phyloP scores from a whole-genome alignment of 2,888 invertebrate species.

The Calameuta filiformis region DNA sequence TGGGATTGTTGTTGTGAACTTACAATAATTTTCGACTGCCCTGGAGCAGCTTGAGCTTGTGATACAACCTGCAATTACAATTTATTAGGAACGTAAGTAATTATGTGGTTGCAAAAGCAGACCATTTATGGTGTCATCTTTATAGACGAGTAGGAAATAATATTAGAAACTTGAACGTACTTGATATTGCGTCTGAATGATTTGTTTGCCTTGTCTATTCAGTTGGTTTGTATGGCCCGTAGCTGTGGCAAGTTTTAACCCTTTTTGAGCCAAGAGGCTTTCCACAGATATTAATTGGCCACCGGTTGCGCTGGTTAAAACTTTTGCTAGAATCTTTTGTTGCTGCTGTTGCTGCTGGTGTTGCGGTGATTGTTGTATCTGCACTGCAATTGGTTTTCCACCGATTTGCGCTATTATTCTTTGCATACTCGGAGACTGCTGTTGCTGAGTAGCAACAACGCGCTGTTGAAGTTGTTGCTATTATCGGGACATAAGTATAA shows the following conservation, averaged over 20 bases:
- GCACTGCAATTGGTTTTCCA: slow-evolving; percentile 65
- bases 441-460: slow-evolving; percentile 59
- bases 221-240: slow-evolving; percentile 53
- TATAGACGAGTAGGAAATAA: too few relatives aligned
- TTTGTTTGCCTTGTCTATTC: slow-evolving; percentile 60
- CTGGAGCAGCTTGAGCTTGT: slow-evolving; percentile 55
- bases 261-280: slow-evolving; percentile 69
- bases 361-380: slow-evolving; percentile 68
- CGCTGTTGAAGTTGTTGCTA: slow-evolving; percentile 55
- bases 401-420: slow-evolving; percentile 64
- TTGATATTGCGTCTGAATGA: slow-evolving; percentile 63
- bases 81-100: not conserved
- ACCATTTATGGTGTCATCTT: too few relatives aligned
- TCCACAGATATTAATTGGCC: slow-evolving; percentile 72
- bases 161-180: slow-evolving; percentile 28
- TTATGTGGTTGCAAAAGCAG: too few relatives aligned
- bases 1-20: slow-evolving; percentile 48
- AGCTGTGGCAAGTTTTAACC: slow-evolving; percentile 57
- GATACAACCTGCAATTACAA: slow-evolving; percentile 53
- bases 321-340: slow-evolving; percentile 75
- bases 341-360: slow-evolving; percentile 64
- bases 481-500: slow-evolving; percentile 25
- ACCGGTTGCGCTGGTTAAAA: slow-evolving; percentile 76
- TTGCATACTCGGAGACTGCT: slow-evolving; percentile 60
- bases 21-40: slow-evolving; percentile 57